A percentile compares a stretch with the other conserved stretches of the same genome.
These are phyloP conservation scores for Emmelina monodactyla DNA, from an alignment of 2,888 invertebrate species.

Conservation along the genomic window DNA sequence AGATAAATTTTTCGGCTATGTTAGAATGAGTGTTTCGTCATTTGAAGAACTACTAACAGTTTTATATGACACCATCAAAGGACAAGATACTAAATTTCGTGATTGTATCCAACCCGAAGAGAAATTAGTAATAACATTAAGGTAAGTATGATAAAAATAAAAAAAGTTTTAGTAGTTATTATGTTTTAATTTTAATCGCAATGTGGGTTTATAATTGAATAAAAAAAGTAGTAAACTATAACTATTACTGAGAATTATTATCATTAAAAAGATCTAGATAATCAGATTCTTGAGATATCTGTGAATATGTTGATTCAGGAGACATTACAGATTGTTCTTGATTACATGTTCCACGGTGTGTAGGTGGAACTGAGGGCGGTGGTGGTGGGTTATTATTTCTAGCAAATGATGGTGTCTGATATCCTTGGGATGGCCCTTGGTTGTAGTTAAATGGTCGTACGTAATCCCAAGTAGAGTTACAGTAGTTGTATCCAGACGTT, in stretches of 20 bases:
- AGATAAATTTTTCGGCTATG: conserved; percentile 15
- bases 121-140: conserved; percentile 9
- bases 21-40: conserved; percentile 14
- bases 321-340: conserved; percentile 12
- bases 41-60: conserved; percentile 11
- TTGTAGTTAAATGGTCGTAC: conserved; percentile 12
- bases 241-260: conserved; percentile 13
- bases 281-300: conserved; percentile 12
- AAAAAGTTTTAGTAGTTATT: conserved; percentile 7
- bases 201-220: conserved; percentile 6
- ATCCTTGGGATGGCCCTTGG: conserved; percentile 15
- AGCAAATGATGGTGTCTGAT: conserved; percentile 15
- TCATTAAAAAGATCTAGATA: conserved; percentile 12
- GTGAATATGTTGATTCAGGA: conserved; percentile 13
- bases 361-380: conserved; percentile 12
- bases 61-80: conserved; percentile 13
- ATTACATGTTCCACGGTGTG: conserved; percentile 14
- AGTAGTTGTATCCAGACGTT: conserved; percentile 13
- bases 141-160: conserved; percentile 9
- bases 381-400: conserved; percentile 15
- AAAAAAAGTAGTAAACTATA: conserved; percentile 10
- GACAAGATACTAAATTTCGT: conserved; percentile 16
- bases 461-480: conserved; percentile 13
- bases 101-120: conserved; percentile 9
- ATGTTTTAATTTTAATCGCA: conserved; percentile 6